phyloP scores from a whole-genome alignment of 2,888 invertebrate species.

The Drepana falcataria region DNA sequence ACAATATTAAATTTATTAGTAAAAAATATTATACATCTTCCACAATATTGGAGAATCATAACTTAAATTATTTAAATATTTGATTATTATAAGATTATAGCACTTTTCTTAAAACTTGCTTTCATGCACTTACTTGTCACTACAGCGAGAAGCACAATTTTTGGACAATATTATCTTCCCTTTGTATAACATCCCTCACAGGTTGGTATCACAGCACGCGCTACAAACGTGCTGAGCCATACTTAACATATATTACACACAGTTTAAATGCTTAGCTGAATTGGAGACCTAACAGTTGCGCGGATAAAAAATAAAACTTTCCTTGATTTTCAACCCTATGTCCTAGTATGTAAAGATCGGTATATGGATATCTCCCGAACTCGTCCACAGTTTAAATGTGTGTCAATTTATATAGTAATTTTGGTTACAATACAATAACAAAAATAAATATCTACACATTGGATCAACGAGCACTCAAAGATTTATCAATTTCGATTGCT shows the following conservation, averaged over 20 bases:
- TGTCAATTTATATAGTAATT: constrained; percentile 68
- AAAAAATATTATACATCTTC: constrained; percentile 80
- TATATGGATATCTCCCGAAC: constrained; percentile 21
- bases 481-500: constrained; percentile 63
- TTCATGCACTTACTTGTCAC: constrained; percentile 60
- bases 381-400: constrained; percentile 40
- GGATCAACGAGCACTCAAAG: constrained; percentile 71
- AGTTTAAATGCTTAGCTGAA: constrained; percentile 62
- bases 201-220: constrained; percentile 31
- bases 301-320: constrained; percentile 23
- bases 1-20: constrained; percentile 80
- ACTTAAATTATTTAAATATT: constrained; percentile 76
- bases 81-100: constrained; percentile 75
- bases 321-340: constrained; percentile 18
- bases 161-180: constrained; percentile 31
- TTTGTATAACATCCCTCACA: constrained; percentile 9
- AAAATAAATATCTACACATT: constrained; percentile 79
- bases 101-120: constrained; percentile 68
- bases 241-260: constrained; percentile 56
- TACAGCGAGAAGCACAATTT: constrained; percentile 66
- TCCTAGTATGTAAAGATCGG: constrained; percentile 19
- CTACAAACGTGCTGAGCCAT: constrained; percentile 28
- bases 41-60: constrained; percentile 78
- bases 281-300: constrained; percentile 35
- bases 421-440: constrained; percentile 74